A percentile compares a stretch with the other conserved stretches of the same genome.
Conservation (phyloP, 2,888 invertebrate genomes). For the Zygogramma bicolorata region DNA sequence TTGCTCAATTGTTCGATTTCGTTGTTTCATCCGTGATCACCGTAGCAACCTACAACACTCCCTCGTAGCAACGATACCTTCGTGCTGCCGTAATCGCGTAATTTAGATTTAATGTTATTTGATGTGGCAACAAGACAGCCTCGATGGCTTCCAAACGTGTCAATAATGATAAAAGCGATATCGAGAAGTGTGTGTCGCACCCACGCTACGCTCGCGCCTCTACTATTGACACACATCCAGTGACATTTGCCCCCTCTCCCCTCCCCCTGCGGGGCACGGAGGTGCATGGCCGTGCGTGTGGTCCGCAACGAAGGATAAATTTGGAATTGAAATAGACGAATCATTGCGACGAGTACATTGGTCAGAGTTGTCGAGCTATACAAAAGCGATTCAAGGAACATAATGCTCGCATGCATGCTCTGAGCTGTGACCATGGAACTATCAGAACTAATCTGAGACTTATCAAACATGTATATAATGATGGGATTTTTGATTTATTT, state of each 20-base stretch:
- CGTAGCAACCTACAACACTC: not conserved
- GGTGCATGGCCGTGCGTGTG: not conserved
- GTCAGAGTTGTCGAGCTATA: too few relatives aligned
- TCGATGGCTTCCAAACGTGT: constrained; percentile 58
- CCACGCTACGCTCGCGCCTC: constrained; percentile 51
- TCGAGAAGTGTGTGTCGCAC: constrained; percentile 55
- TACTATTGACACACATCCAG: constrained; percentile 44
- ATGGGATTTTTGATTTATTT: too few relatives aligned
- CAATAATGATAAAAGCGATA: constrained; percentile 60
- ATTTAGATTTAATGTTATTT: constrained; percentile 36
- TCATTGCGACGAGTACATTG: too few relatives aligned
- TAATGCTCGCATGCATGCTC: too few relatives aligned
- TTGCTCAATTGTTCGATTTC: not conserved
- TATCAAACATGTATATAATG: too few relatives aligned
- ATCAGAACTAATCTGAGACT: too few relatives aligned
- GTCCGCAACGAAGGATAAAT: not conserved
- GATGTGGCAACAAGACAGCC: constrained; percentile 54
- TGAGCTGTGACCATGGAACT: too few relatives aligned
- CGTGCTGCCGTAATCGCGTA: constrained; percentile 25
- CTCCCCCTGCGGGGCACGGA: constrained; percentile 32
- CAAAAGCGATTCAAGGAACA: too few relatives aligned
- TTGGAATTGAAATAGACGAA: not conserved
- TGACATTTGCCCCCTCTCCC: constrained; percentile 44
- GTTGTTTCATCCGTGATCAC: not conserved
- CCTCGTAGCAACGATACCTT: not conserved